Base-by-base conservation (phyloP, 2,888 invertebrate genomes). In the Chironomus tentans region DNA sequence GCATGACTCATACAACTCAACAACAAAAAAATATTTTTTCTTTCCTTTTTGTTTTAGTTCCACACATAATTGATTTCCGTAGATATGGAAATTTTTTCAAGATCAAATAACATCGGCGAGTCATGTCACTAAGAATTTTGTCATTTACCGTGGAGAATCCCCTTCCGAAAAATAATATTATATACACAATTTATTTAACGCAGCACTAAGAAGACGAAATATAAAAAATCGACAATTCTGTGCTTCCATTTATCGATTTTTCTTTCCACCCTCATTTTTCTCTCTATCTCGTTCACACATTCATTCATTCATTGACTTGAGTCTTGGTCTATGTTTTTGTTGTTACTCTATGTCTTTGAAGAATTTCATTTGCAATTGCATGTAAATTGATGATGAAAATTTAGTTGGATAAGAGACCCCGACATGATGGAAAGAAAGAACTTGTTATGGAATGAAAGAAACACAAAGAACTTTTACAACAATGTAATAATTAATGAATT, bases 241-340 rank as follows among this genome's bases (percentile, higher is more conserved):
- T 18, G 56, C 18, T 70, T 70, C 28, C 21, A 21, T 56, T 56
- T 70, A 70, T 70, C 50, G 70, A 70, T 70, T 70, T 70, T 70
- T 38, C 24, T 22, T 50, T 70, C 70, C 70, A 70, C 70, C 70
- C 70, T 70, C 48, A 50, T 70, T 70, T 70, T 70, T 70, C 21
- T 6, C 15, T 4, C 18, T 62, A 18, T 10, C 24, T 69, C 28
- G 28, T 28, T 38, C 38, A 10, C 38, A 38, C 38, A 38, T 15
- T 15, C 4, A 48, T 56, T 56, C 56, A 18, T 56, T 18, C 56
- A 18, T 7, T 15, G 3, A 56, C 50, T 50, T 56, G 38, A 38
- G 15, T 56, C 56, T 18, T 7, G 56, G 56, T 56, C 18, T 56
- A 56, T 56, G 56, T 56, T 56, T 56, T 56, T 56, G 56, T 56